These are phyloP conservation scores for Steatocranus sp. DNA, from an alignment of 2,797 vertebrate genomes.

Conservation along the genomic window DNA sequence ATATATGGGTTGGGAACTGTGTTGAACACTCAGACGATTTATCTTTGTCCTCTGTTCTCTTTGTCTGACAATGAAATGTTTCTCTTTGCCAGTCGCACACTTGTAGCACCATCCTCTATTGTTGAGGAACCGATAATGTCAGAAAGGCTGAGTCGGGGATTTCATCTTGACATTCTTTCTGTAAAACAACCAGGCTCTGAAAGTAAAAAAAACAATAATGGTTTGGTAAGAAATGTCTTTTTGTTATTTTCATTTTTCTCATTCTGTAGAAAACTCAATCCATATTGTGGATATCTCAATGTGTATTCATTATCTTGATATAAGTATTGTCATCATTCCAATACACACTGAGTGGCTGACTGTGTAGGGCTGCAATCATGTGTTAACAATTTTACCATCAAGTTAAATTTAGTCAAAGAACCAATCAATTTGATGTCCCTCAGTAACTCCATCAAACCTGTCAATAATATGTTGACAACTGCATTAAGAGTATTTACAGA, in stretches of 20 bases:
- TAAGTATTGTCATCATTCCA: not conserved
- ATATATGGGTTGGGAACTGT: not conserved
- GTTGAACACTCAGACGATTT: not conserved
- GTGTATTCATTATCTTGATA: not conserved
- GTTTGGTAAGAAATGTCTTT: not conserved
- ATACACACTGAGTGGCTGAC: not conserved
- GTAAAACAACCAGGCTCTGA: not conserved
- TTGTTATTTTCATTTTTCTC: not conserved
- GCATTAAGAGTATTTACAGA: not conserved
- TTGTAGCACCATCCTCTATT: conserved; percentile 3
- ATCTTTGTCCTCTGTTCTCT: conserved; percentile 9
- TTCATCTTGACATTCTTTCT: not conserved
- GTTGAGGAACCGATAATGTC: not conserved
- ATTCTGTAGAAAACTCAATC: not conserved
- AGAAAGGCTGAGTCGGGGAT: not conserved
- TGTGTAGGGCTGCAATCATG: not conserved
- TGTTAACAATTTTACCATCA: not conserved
- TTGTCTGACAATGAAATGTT: not conserved
- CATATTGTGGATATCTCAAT: not conserved
- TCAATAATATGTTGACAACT: not conserved
- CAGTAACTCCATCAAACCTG: not conserved
- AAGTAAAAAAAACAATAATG: not conserved
- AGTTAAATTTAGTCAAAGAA: not conserved
- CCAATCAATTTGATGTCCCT: not conserved
- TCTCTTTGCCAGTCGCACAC: not conserved